Conservation (phyloP, 2,888 invertebrate species). For the Prostheceraeus crozeri region DNA sequence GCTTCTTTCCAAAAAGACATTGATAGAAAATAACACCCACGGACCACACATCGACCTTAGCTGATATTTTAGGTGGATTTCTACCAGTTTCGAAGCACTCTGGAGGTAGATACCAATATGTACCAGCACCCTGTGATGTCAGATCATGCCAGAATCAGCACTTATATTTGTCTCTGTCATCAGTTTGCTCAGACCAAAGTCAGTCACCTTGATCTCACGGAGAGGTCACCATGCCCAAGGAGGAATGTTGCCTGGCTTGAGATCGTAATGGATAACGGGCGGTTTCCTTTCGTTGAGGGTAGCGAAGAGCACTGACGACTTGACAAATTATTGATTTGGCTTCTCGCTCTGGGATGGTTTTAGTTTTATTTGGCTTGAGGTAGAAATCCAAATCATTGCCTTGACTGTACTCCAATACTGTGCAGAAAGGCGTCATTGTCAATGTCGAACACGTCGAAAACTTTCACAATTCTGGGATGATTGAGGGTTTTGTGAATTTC, state of each 20-base stretch:
- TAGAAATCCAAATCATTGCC: constrained; percentile 99
- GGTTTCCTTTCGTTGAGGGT: constrained; percentile 99
- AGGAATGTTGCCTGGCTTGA: constrained; percentile 73
- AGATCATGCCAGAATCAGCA: constrained; percentile 92
- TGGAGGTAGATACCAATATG: constrained; percentile 99
- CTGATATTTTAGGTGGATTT: constrained; percentile 98
- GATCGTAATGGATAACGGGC: constrained; percentile 98
- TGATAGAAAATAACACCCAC: constrained; percentile 99
- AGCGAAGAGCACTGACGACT: constrained; percentile 95
- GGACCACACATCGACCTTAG: constrained; percentile 99
- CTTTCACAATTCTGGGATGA: constrained; percentile 94
- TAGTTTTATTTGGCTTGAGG: constrained; percentile 73
- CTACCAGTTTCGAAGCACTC: constrained; percentile 99
- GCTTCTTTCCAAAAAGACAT: constrained; percentile 96
- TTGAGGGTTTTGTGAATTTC: constrained; percentile 98
- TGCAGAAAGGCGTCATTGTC: constrained; percentile 99
- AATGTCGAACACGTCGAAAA: constrained; percentile 99
- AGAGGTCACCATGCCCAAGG: constrained; percentile 57
- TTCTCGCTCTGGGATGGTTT: constrained; percentile 87
- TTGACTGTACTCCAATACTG: constrained; percentile 98
- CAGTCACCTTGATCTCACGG: constrained; percentile 98
- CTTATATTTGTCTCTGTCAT: constrained; percentile 99
- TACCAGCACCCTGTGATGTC: constrained; percentile 98
- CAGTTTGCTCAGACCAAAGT: constrained; percentile 96
- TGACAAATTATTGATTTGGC: constrained; percentile 98